Base-by-base conservation (phyloP, 37 sponge, comb jelly and placozoan genomes). In the Oscarella lobularis region DNA sequence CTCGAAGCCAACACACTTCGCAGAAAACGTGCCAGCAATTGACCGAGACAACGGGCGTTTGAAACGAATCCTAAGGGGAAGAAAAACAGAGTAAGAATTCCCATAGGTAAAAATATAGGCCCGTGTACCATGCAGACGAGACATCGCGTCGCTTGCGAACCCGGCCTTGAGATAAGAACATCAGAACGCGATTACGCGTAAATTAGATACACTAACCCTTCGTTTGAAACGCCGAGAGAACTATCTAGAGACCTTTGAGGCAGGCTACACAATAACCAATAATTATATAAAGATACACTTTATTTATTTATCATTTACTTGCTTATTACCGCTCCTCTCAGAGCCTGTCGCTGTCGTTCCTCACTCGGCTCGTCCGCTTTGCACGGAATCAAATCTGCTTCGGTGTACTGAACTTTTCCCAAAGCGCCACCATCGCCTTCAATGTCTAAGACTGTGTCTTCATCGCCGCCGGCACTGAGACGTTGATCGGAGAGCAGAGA, bases 1-100 rank as follows among this genome's bases (percentile, higher is more conserved):
- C 74, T 40, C 79, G 68, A n/a, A 86, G 66, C 87, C 87, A 86
- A 66, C 87, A 86, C 66, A 76, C 65, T 66, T 86, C 87, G 77
- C 87, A 86, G 76, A 35, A 79, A n/a, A 86, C 87, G 73, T 86
- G 87, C 87, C 87, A 86, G 73, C 87, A 86, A 73, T 78, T 68
- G 3, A 86, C 76, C 6, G 87, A 86, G 41, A 82, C 80, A 14
- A 86, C 54, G 0, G 87, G 87, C 6, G 34, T 66, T 9, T 4
- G 35, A 40, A 78, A 86, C 34, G 39, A 38, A 33, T 82, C 86
- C 86, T 85, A 36, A 34, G 6, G 68, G 66, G 68, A 9, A 1
- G 66, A 72, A 2, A 2, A 33, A 20, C 20, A 20, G 20, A 9
- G 60, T 48, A 27, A 20, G 20, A 27, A 20, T 48, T 9, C 9